These are phyloP conservation scores for Dendrolimus houi DNA, from an alignment of 2,888 invertebrate genomes.

Conservation along the genomic window DNA sequence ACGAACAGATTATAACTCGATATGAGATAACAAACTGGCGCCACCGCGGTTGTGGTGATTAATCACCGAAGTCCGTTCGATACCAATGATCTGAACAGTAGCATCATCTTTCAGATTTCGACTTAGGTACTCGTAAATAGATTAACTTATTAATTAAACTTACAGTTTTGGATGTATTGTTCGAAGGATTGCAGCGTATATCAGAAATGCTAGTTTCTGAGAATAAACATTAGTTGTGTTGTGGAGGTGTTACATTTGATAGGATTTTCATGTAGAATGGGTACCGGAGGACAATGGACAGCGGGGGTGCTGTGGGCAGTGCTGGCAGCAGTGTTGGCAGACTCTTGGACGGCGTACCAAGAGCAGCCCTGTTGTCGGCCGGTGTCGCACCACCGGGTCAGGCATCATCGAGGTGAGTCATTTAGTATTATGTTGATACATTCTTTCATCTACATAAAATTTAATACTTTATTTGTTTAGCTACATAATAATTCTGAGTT, in stretches of 20 bases:
- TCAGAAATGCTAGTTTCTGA: neutral
- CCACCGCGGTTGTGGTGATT: constrained; percentile 49
- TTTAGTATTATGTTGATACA: constrained; percentile 1
- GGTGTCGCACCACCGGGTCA: constrained; percentile 74
- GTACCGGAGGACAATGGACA: constrained; percentile 39
- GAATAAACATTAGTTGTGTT: constrained; percentile 13
- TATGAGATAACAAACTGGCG: constrained; percentile 58
- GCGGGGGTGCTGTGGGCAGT: constrained; percentile 47
- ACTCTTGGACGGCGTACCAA: constrained; percentile 80
- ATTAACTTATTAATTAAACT: constrained; percentile 45
- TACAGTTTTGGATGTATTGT: constrained; percentile 31
- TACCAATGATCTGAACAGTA: constrained; percentile 37
- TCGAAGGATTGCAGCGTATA: constrained; percentile 8
- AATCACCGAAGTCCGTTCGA: constrained; percentile 51
- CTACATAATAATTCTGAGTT: neutral
- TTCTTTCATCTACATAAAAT: neutral
- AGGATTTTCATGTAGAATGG: constrained; percentile 37
- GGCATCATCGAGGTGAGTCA: constrained; percentile 79
- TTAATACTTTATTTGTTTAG: neutral
- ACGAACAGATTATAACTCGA: constrained; percentile 61
- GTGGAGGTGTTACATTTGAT: constrained; percentile 40
- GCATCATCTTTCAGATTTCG: constrained; percentile 48
- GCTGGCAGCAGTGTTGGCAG: constrained; percentile 71
- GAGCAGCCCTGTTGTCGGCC: constrained; percentile 81
- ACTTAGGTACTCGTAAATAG: constrained; percentile 56